A percentile compares a stretch with the other conserved stretches of the same genome.
Evolutionary conservation across 2,113 vertebrate species (phyloP).

Genomic region (Bos javanicus): DNA sequence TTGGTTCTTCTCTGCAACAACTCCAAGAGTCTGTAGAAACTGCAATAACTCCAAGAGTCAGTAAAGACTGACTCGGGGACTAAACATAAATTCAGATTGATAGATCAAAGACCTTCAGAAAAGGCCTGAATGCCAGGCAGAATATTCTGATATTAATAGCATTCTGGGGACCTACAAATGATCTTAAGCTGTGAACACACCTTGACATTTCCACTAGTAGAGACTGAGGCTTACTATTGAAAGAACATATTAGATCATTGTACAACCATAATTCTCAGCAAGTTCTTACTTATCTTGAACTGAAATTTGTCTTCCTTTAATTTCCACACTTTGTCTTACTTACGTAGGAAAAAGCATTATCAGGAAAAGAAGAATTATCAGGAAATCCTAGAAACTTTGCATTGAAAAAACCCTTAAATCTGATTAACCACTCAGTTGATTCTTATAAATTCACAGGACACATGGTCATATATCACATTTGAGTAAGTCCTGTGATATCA

Average conservation of each 20-base stretch:
- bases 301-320: conserved; percentile 50
- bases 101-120: not conserved
- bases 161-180: conserved; percentile 55
- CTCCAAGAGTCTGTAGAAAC: not conserved
- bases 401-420: not conserved
- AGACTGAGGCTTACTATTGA: conserved; percentile 5
- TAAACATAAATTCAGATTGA: conserved; percentile 45
- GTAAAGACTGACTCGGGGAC: not conserved
- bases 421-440: not conserved
- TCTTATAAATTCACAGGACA: not conserved
- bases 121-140: not conserved
- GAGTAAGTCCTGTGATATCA: not conserved
- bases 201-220: conserved; percentile 54
- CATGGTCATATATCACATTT: not conserved
- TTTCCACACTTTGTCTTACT: conserved; percentile 23
- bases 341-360: not conserved
- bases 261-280: conserved; percentile 36
- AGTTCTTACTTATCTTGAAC: conserved; percentile 7
- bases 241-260: not conserved
- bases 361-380: not conserved
- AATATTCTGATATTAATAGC: conserved; percentile 52
- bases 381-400: not conserved
- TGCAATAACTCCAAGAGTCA: no score
- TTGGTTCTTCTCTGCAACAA: not conserved
- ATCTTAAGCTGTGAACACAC: conserved; percentile 36